These are phyloP conservation scores for Sisor rabdophorus DNA, from an alignment of 2,113 vertebrate genomes.

Conservation along the genomic window DNA sequence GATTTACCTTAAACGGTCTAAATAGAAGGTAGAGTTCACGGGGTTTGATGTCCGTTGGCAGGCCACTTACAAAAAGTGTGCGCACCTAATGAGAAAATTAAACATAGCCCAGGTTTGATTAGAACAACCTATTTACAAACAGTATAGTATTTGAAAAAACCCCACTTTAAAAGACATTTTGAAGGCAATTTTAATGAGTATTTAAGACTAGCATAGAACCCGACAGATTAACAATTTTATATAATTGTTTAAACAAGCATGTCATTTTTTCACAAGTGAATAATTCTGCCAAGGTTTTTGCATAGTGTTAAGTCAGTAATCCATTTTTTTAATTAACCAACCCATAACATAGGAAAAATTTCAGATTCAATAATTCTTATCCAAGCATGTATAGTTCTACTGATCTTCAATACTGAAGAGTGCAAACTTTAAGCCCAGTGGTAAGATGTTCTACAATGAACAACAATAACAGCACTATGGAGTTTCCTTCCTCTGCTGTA, in stretches of 20 bases:
- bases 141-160: not conserved
- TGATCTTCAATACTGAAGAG: not conserved
- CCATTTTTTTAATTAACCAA: too few species aligned
- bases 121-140: not conserved
- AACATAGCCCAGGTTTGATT: not conserved
- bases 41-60: constrained; percentile 95
- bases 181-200: too few species aligned
- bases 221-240: too few species aligned
- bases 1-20: constrained; percentile 91
- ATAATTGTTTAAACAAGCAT: too few species aligned
- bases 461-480: constrained; percentile 63
- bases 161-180: too few species aligned
- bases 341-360: too few species aligned
- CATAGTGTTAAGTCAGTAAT: too few species aligned
- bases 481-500: constrained; percentile 70
- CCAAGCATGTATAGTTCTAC: not conserved
- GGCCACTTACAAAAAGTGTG: constrained; percentile 94
- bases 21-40: constrained; percentile 96
- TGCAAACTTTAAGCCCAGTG: constrained; percentile 53
- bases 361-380: not conserved
- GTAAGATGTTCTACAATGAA: constrained; percentile 64
- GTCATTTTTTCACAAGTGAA: too few species aligned
- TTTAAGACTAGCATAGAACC: too few species aligned
- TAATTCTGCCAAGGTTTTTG: too few species aligned
- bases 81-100: constrained; percentile 62